Percentiles rank a stretch among this genome's conserved stretches.
Evolutionary conservation across 2,888 invertebrate species (phyloP).

Genomic region (Dendrolimus pini): DNA sequence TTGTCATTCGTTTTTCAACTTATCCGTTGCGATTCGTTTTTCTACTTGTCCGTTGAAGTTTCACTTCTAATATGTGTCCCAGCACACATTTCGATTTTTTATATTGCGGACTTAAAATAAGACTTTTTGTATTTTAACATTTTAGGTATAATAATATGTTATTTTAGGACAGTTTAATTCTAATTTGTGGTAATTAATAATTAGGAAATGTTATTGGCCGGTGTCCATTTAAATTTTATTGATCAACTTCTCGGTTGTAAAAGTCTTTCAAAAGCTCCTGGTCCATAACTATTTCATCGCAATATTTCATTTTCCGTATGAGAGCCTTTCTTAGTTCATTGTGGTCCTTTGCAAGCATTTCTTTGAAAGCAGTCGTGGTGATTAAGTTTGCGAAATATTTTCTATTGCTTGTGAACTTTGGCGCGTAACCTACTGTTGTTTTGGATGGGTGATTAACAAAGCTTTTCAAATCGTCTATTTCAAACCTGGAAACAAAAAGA

Average conservation of each 20-base stretch:
- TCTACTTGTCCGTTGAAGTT: too few species aligned
- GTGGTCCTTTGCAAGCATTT: slow-evolving; percentile 41
- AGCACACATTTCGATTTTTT: not conserved
- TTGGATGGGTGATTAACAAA: slow-evolving; percentile 46
- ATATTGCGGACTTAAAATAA: not conserved
- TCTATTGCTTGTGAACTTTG: slow-evolving; percentile 48
- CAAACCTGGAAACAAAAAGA: slow-evolving; percentile 32
- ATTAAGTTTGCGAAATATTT: slow-evolving; percentile 60
- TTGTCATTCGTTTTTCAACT: too few species aligned
- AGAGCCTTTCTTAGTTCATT: slow-evolving; percentile 27
- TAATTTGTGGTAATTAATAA: too few species aligned
- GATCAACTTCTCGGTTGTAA: slow-evolving; percentile 48
- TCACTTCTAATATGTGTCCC: too few species aligned
- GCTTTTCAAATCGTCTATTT: slow-evolving; percentile 37
- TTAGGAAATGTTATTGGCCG: too few species aligned
- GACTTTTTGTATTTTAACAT: too few species aligned
- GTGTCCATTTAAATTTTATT: slow-evolving; percentile 23
- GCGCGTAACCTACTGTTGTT: slow-evolving; percentile 54
- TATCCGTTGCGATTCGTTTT: too few species aligned
- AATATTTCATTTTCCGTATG: slow-evolving; percentile 46
- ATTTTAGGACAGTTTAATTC: too few species aligned
- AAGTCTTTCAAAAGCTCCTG: slow-evolving; percentile 33
- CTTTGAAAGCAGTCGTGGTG: slow-evolving; percentile 38
- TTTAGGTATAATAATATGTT: too few species aligned
- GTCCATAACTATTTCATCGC: slow-evolving; percentile 42